Evolutionary conservation across 2,113 vertebrate genomes (phyloP), one percentile per base, ranked within the genome.

Genomic region (Chloebia gouldiae): DNA sequence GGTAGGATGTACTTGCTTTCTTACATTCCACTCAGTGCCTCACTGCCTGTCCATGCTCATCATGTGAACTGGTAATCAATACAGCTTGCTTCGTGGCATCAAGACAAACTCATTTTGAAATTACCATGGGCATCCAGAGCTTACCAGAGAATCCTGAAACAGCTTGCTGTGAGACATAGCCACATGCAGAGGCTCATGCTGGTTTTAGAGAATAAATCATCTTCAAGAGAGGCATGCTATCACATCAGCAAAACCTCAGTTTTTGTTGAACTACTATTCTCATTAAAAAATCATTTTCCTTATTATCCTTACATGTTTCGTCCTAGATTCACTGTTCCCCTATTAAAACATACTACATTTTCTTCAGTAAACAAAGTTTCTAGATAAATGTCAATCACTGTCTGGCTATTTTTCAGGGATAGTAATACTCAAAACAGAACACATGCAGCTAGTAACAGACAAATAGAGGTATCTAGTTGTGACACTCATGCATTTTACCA

Each of bases 61-160:
- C 81, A 95, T 2, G 2, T 91, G 83, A 93, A 73, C 60, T 63
- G 50, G 57, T 23, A 96, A 77, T 91, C 93, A 96, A 81, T 77
- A 80, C 42, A 85, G 97, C 35, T 95, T 86, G 91, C 60, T 92
- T 49, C 16, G 7, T 92, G 81, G 89, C 88, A 95, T 92, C 72
- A 90, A 96, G 85, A 88, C 93, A 97, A 97, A 86, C 81, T 95
- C 90, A 94, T 86, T 88, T 95, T 95, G 88, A 94, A 97, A 94
- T 85, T 93, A 85, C 35, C 82, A 90, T 25, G 72, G 93, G 59
- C 71, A 78, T 86, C 90, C 84, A 95, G 71, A 51, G 23, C 84
- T 93, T 96, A 94, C 44, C 76, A 95, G 87, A 93, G 90, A 96
- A 94, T 86, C 94, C 86, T 91, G 88, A 96, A 94, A 81, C 66